Base-by-base conservation (phyloP, 2,888 invertebrate species). In the Drosophila emarginata region DNA sequence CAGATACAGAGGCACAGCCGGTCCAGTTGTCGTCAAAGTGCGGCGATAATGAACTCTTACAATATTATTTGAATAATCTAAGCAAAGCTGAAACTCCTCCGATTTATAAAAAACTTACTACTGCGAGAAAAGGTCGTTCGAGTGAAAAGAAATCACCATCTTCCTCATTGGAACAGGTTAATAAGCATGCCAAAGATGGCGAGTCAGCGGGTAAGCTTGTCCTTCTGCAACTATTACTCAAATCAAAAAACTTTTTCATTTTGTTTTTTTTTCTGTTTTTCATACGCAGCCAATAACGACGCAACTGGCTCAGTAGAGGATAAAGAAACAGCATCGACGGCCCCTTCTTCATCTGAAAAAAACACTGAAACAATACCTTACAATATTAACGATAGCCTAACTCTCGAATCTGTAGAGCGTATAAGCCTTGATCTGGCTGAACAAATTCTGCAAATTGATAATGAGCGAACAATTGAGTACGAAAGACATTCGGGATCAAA, bases 41-140 rank as follows among this genome's bases (percentile, higher is more conserved):
- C 15, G 62, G 40, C 39, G 66, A 51, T 4, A 60, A 58, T n/a
- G 77, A 82, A 45, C 84, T 65, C 21, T 54, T 83, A 28, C 79
- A 84, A 21, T 39, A 53, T 7, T 83, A 84, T 70, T 70, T 83
- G 56, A 74, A 61, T 70, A 81, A 72, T 73, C 65, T 84, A 32
- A 74, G 67, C 72, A 40, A 66, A 45, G 79, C 82, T 56, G 87
- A 83, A 56, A 52, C 87, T 15, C 82, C 82, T 14, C 81, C 84
- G 2, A 61, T 61, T 21, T 71, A 72, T 72, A 72, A 57, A 61
- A 64, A 72, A 58, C 57, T 52, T 12, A 53, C n/a, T 14, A 58
- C 39, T 32, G 32, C 59, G 21, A 72, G 57, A 11, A 80, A 80
- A 62, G 50, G 64, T 15, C 74, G 61, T 28, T 67, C 66, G 26